Percentiles rank a stretch among this genome's conserved stretches.
Conservation (phyloP, 2,888 invertebrate species). For the Allophyes oxyacanthae region DNA sequence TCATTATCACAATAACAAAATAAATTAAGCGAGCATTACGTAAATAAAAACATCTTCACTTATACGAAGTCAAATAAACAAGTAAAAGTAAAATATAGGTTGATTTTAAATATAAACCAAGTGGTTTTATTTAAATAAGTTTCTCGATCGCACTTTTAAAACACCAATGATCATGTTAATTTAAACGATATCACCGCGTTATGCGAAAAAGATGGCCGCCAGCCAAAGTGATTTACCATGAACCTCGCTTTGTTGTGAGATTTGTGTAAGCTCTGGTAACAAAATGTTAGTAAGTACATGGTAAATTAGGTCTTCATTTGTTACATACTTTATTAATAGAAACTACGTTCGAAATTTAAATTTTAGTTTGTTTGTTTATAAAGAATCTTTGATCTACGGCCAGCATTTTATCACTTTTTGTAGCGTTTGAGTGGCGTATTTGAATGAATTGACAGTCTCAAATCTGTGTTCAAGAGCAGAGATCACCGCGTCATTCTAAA, state of each 20-base stretch:
- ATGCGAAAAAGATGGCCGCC: conserved; percentile 65
- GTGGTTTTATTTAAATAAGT: conserved; percentile 50
- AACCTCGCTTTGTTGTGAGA: conserved; percentile 55
- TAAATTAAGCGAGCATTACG: conserved; percentile 10
- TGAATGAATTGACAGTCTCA: too few relatives aligned
- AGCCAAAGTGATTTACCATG: conserved; percentile 68
- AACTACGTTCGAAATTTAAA: too few relatives aligned
- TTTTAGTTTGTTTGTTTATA: too few relatives aligned
- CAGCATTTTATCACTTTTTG: too few relatives aligned
- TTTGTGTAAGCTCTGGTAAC: conserved; percentile 52
- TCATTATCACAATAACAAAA: background rate
- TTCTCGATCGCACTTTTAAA: conserved; percentile 58
- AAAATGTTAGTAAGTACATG: conserved; percentile 40
- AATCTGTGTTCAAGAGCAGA: too few relatives aligned
- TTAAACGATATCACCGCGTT: conserved; percentile 61
- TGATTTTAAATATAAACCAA: conserved; percentile 44
- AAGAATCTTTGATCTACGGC: too few relatives aligned
- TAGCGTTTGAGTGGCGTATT: too few relatives aligned
- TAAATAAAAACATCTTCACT: conserved; percentile 17
- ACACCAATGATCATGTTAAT: conserved; percentile 66
- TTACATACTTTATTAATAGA: conserved; percentile 1
- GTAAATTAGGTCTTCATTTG: conserved; percentile 30
- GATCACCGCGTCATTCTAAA: too few relatives aligned
- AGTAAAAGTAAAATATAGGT: conserved; percentile 32
- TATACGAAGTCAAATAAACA: conserved; percentile 33